These are phyloP conservation scores for Dynastes grantii DNA, from an alignment of 2,888 invertebrate species.

Conservation along the genomic window DNA sequence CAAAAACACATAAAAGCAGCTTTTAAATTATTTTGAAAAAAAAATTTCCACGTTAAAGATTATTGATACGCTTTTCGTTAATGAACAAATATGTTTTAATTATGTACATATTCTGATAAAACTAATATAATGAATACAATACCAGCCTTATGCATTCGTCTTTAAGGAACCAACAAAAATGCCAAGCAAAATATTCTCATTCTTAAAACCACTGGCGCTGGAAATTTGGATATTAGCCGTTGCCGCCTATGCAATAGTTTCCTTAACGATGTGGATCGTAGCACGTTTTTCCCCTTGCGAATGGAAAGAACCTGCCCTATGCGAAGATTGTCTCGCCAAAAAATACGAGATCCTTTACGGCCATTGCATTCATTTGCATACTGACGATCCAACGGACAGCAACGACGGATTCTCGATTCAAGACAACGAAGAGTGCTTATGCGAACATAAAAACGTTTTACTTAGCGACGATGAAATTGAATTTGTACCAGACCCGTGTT, in stretches of 20 bases:
- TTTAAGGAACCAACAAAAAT: slow-evolving; percentile 68
- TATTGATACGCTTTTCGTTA: no score
- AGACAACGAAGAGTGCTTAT: slow-evolving; percentile 48
- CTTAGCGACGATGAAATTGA: slow-evolving; percentile 57
- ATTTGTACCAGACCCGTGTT: slow-evolving; percentile 57
- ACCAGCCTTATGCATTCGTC: background rate
- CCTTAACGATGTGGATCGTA: slow-evolving; percentile 87
- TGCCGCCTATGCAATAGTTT: slow-evolving; percentile 86
- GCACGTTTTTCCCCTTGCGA: slow-evolving; percentile 90
- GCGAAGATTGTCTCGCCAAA: slow-evolving; percentile 72
- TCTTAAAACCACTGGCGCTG: slow-evolving; percentile 87
- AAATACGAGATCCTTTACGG: slow-evolving; percentile 61
- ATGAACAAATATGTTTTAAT: no score
- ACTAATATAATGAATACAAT: no score
- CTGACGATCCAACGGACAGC: slow-evolving; percentile 2
- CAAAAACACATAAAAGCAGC: no score
- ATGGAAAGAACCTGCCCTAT: slow-evolving; percentile 78
- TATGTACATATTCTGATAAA: no score
- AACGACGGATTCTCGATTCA: slow-evolving; percentile 52
- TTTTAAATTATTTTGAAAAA: no score
- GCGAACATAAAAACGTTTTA: slow-evolving; percentile 26
- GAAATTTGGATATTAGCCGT: slow-evolving; percentile 90
- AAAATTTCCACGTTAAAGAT: no score
- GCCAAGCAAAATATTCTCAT: slow-evolving; percentile 84
- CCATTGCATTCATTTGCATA: slow-evolving; percentile 60